Evolutionary conservation across 2,888 invertebrate species (phyloP), one percentile per base, ranked within the genome.

Genomic region (Idaea aversata): DNA sequence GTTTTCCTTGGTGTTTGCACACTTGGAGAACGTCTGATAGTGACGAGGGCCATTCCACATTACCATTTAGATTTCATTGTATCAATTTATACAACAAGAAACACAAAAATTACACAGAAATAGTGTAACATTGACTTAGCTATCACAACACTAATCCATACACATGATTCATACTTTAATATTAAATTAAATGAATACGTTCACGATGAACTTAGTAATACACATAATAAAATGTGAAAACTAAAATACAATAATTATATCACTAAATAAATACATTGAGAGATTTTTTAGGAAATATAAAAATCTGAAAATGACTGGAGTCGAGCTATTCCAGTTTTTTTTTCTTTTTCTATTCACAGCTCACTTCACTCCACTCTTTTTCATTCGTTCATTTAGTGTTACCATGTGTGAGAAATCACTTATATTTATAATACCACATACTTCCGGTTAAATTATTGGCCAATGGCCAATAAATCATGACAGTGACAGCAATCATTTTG

Each of bases 41-140:
- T 92, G 84, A 93, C 91, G 81, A 93, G 91, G 88, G 93, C 93
- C 93, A 93, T 93, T 86, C 87, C 92, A 93, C 90, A 90, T 86
- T 86, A 88, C 80, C 84, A 82, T 83, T 86, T 87, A 81, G 84
- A 79, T 87, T 86, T 85, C 89, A 91, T 91, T 87, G 86, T 88
- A 84, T 47, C 47, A 80, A 82, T 85, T 83, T 84, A 78, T 74
- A 69, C 70, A 88, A 85, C 79, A 70, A 87, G 87, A 88, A 88
- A 88, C 89, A 90, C 89, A 91, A 89, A n/a, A 90, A 88, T 86
- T 85, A 47, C 79, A 87, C 78, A 84, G 79, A 84, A 86, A 16
- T 59, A 59, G 83, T 85, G 65, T 67, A 71, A 77, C 71, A 86
- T 81, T 81, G 85, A 87, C 84, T 81, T 87, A 47, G 47, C 47